These are phyloP conservation scores for Drosophila putrida DNA, from an alignment of 2,888 invertebrate species.

Conservation along the genomic window DNA sequence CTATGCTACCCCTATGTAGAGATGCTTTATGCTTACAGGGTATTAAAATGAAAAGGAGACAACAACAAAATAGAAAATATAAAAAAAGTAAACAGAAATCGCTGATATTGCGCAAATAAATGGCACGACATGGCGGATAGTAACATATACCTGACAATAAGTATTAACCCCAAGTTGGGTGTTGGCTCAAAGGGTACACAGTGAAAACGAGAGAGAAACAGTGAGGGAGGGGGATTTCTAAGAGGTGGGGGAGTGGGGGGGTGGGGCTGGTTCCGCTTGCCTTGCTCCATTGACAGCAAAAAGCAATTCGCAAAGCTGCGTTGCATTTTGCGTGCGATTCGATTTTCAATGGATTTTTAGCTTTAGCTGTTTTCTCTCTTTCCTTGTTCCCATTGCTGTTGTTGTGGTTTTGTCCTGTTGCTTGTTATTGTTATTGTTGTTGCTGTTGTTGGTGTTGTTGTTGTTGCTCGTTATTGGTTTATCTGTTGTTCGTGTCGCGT, in stretches of 20 bases:
- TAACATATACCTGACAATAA: slow-evolving; percentile 67
- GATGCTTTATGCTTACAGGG: slow-evolving; percentile 4
- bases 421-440: slow-evolving; percentile 17
- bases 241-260: neutral
- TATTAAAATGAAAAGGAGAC: slow-evolving; percentile 16
- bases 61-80: neutral
- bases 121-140: slow-evolving; percentile 48
- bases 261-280: slow-evolving; percentile 29
- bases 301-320: slow-evolving; percentile 59
- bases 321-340: slow-evolving; percentile 67
- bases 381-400: slow-evolving; percentile 25
- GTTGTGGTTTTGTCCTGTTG: slow-evolving; percentile 21
- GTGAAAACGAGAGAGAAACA: no score
- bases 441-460: slow-evolving; percentile 24
- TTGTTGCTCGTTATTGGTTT: slow-evolving; percentile 62
- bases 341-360: slow-evolving; percentile 51
- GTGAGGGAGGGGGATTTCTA: no score
- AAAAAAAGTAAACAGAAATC: slow-evolving; percentile 35
- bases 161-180: slow-evolving; percentile 54
- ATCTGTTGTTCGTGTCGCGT: slow-evolving; percentile 57
- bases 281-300: slow-evolving; percentile 37
- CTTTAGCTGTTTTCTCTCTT: slow-evolving; percentile 29
- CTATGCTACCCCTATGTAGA: no score
- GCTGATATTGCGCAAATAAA: slow-evolving; percentile 67
- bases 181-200: neutral